Evolutionary conservation across 1,140 invertebrate species (phyloP).

Genomic region (Neocloeon triangulifer): DNA sequence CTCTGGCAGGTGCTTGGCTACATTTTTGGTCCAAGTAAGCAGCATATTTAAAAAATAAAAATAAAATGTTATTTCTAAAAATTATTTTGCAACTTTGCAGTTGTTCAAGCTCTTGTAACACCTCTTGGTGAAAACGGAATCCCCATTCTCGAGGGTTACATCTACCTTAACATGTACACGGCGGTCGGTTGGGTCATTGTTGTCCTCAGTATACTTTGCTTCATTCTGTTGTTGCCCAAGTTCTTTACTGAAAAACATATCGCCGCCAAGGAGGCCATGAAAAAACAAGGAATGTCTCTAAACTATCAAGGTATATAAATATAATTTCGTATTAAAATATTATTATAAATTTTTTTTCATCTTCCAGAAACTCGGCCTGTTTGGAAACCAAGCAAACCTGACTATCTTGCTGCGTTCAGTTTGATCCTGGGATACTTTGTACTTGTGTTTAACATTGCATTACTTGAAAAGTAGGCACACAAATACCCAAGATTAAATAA

Average conservation of each 20-base stretch:
- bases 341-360: too few relatives aligned
- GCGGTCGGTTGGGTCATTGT: conserved; percentile 67
- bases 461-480: conserved; percentile 55
- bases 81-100: too few relatives aligned
- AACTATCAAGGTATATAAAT: too few relatives aligned
- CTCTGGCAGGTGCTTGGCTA: conserved; percentile 73
- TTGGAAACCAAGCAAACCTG: conserved; percentile 44
- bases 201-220: conserved; percentile 47
- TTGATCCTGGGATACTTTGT: conserved; percentile 64
- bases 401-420: conserved; percentile 51
- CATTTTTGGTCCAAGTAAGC: conserved; percentile 50
- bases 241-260: conserved; percentile 48
- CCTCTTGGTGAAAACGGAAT: conserved; percentile 41
- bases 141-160: too few relatives aligned
- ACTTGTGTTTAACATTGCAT: conserved; percentile 69
- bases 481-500: too few relatives aligned
- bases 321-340: too few relatives aligned
- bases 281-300: conserved; percentile 32
- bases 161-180: conserved; percentile 62
- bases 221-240: conserved; percentile 45
- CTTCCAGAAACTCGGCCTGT: too few relatives aligned
- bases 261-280: conserved; percentile 48
- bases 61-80: too few relatives aligned
- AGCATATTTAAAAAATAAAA: too few relatives aligned
- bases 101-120: conserved; percentile 47